Conservation (phyloP, 2,888 invertebrate species). For the Pristionchus arcanus region DNA sequence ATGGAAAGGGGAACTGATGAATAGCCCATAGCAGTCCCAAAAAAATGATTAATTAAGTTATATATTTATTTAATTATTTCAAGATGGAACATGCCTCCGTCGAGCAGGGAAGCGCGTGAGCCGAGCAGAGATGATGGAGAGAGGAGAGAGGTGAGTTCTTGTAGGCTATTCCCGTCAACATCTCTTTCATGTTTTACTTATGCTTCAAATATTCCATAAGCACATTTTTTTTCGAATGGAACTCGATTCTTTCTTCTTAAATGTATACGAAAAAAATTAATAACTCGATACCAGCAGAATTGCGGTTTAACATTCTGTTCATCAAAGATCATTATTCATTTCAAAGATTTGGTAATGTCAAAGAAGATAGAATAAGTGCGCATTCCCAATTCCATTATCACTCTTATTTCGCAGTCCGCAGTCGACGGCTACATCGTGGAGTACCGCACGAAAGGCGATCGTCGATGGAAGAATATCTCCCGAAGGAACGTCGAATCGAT, state of each 20-base stretch:
- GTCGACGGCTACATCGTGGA: conserved; percentile 71
- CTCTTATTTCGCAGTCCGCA: not conserved
- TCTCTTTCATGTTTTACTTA: not conserved
- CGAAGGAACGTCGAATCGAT: conserved; percentile 64
- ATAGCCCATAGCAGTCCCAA: not conserved
- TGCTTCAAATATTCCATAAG: not conserved
- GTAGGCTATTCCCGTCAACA: no score
- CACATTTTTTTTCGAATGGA: not conserved
- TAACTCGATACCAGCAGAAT: no score
- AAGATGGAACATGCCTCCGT: conserved; percentile 52
- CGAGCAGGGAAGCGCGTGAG: conserved; percentile 44
- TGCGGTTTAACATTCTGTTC: no score
- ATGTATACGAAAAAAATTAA: no score
- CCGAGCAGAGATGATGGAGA: not conserved
- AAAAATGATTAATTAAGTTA: not conserved
- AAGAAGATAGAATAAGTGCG: no score
- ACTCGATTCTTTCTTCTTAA: no score
- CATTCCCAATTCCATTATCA: no score
- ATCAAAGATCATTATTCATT: no score
- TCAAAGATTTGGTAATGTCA: no score
- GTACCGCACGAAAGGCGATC: conserved; percentile 67
- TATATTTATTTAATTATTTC: not conserved
- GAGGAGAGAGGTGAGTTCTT: conserved; percentile 40
- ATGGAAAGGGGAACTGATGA: not conserved
- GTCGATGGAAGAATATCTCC: conserved; percentile 70